phyloP scores from a whole-genome alignment of 2,797 vertebrate species.

The Ceryle rudis region DNA sequence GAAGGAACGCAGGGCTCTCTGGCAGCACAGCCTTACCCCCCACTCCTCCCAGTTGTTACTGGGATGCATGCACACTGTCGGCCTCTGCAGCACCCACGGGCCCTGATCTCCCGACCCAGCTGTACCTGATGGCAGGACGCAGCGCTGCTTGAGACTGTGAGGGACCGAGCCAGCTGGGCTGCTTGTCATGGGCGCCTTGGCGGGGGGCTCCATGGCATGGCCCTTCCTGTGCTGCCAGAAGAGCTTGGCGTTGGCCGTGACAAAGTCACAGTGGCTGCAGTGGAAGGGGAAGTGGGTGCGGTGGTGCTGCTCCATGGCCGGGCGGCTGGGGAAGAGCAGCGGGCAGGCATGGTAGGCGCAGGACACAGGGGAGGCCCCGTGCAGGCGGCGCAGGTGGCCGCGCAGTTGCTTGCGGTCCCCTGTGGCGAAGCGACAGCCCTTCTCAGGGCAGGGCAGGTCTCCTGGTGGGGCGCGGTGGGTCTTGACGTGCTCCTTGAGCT shows the following conservation, averaged over 20 bases:
- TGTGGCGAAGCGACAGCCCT: conserved; percentile 76
- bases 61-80: neutral
- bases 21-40: neutral
- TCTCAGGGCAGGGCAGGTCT: conserved; percentile 76
- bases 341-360: conserved; percentile 80
- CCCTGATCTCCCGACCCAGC: accelerated
- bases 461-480: conserved; percentile 44
- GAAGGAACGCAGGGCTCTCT: accelerated
- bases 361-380: conserved; percentile 73
- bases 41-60: neutral
- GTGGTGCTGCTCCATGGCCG: conserved; percentile 83
- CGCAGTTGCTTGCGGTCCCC: conserved; percentile 76
- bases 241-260: conserved; percentile 80
- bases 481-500: conserved; percentile 85
- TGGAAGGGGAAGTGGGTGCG: conserved; percentile 84
- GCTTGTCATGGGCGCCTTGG: neutral
- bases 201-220: conserved; percentile 21
- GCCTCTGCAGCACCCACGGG: neutral
- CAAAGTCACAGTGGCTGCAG: conserved; percentile 82
- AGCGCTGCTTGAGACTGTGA: accelerated
- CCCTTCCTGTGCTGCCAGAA: conserved; percentile 80
- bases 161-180: neutral
- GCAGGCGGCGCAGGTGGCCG: conserved; percentile 75
- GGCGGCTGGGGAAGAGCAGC: conserved; percentile 76
- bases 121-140: neutral